A percentile compares a stretch with the other conserved stretches of the same genome.
Evolutionary conservation across 1,140 invertebrate genomes (phyloP).

Genomic region (Condylostylus longicornis): DNA sequence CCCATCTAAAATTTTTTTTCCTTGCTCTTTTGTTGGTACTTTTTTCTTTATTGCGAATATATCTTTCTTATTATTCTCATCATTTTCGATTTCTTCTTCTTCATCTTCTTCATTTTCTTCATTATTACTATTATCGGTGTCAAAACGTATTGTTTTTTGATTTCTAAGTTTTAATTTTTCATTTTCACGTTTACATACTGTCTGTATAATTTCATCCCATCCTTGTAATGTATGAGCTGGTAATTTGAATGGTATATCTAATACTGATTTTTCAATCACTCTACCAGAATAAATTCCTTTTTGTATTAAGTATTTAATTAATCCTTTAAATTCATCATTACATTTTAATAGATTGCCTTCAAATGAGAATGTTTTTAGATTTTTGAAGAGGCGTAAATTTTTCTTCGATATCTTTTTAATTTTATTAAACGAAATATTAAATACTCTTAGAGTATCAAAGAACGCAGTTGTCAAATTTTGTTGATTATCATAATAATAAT

Average conservation of each 20-base stretch:
- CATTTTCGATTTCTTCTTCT: not conserved
- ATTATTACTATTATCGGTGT: constrained; percentile 22
- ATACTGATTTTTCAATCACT: constrained; percentile 30
- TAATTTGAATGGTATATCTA: constrained; percentile 10
- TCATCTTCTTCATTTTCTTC: not conserved
- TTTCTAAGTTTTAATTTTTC: constrained; percentile 1
- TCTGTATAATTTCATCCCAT: constrained; percentile 21
- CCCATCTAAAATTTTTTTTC: constrained; percentile 25
- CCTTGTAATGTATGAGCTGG: constrained; percentile 11
- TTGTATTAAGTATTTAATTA: constrained; percentile 40
- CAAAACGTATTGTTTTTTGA: constrained; percentile 10
- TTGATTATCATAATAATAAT: constrained; percentile 24
- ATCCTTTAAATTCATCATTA: constrained; percentile 39
- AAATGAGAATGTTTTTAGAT: constrained; percentile 44
- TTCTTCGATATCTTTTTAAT: constrained; percentile 37
- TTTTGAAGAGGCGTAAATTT: constrained; percentile 40
- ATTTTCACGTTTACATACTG: constrained; percentile 22
- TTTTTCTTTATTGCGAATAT: constrained; percentile 33
- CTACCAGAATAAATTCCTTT: constrained; percentile 35
- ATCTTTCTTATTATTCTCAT: constrained; percentile 5
- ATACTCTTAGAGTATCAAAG: constrained; percentile 35
- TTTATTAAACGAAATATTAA: constrained; percentile 42
- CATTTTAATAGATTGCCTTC: constrained; percentile 48
- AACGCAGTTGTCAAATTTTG: constrained; percentile 27
- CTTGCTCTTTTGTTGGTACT: constrained; percentile 25